phyloP scores from a whole-genome alignment of 2,113 vertebrate genomes.

The Barnardius zonarius region DNA sequence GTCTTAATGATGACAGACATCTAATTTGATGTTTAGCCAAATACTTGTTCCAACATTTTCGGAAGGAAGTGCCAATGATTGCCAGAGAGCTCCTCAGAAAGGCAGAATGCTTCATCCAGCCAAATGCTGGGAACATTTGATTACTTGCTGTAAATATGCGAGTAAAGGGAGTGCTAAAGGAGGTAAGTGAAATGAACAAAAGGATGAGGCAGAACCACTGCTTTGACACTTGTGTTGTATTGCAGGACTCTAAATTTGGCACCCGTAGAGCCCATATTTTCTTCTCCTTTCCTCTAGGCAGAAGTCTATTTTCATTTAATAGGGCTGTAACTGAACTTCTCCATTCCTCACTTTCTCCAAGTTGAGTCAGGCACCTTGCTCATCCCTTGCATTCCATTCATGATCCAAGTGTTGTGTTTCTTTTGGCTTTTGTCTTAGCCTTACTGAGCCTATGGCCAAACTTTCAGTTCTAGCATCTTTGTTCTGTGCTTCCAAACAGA shows the following conservation, averaged over 20 bases:
- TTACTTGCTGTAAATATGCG: not conserved
- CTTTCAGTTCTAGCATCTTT: not conserved
- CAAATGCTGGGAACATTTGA: not conserved
- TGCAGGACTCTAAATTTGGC: not conserved
- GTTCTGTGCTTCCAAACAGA: not conserved
- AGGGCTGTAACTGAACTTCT: not conserved
- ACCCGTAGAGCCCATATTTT: not conserved
- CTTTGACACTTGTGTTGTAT: not conserved
- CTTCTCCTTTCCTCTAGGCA: not conserved
- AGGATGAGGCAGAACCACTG: not conserved
- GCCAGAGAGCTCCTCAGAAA: not conserved
- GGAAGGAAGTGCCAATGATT: not conserved
- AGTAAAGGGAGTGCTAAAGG: not conserved
- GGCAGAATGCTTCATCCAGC: not conserved
- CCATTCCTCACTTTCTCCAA: not conserved
- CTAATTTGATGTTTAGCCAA: not conserved
- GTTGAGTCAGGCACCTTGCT: not conserved
- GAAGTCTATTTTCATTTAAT: not conserved
- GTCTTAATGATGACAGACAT: not conserved
- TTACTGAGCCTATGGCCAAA: not conserved
- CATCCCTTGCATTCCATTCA: not conserved
- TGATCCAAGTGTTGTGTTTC: not conserved
- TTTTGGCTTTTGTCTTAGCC: not conserved
- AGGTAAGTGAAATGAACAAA: not conserved
- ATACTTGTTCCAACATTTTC: not conserved